Base-by-base conservation (phyloP, 2,888 invertebrate species). In the Smittia sp. region DNA sequence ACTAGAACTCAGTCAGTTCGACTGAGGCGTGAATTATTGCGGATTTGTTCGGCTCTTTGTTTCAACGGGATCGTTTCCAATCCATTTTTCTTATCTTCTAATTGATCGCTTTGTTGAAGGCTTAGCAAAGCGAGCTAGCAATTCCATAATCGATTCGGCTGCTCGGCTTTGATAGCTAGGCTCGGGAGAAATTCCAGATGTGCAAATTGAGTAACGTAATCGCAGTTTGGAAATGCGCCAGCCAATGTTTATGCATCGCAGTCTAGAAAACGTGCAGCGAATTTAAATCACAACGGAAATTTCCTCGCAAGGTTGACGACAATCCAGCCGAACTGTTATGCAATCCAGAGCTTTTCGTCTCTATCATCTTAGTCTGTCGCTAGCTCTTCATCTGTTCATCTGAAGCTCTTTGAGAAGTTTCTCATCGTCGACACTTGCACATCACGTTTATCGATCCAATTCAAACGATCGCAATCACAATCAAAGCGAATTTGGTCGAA, bases 81-180 rank as follows among this genome's bases (percentile, higher is more conserved):
- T 15, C 9, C 4, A 15, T 15, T n/a, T 15, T 52, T 52, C 15
- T 52, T 52, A 52, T 52, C 52, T 52, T 3, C 15, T 52, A 52
- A n/a, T 52, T 52, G 6, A 52, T 52, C 52, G 18, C 15, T 52
- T 52, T 52, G 18, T n/a, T 52, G 52, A 52, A 52, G 52, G 52
- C 15, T 15, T n/a, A n/a, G n/a, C n/a, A n/a, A n/a, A n/a, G n/a
- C n/a, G n/a, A n/a, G n/a, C n/a, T n/a, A n/a, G n/a, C n/a, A n/a
- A n/a, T n/a, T n/a, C n/a, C n/a, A n/a, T n/a, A n/a, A n/a, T n/a
- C n/a, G n/a, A n/a, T n/a, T n/a, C n/a, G n/a, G n/a, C n/a, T n/a
- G n/a, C n/a, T n/a, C n/a, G n/a, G n/a, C n/a, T n/a, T n/a, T n/a
- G n/a, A n/a, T n/a, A n/a, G n/a, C n/a, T n/a, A n/a, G n/a, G n/a